phyloP scores from a whole-genome alignment of 2,113 vertebrate genomes.

The Galemys pyrenaicus region DNA sequence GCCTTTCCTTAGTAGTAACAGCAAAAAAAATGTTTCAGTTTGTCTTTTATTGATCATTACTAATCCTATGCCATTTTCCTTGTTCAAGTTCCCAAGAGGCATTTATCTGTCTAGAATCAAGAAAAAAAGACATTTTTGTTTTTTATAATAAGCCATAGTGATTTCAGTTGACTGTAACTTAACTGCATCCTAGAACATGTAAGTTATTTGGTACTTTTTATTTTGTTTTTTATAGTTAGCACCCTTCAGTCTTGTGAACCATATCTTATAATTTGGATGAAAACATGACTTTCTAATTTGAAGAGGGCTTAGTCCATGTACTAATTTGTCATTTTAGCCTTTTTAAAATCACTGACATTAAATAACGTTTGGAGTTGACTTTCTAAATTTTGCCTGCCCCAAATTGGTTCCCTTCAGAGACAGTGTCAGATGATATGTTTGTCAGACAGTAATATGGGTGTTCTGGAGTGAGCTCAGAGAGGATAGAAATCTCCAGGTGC shows the following conservation, averaged over 20 bases:
- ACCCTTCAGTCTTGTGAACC: not conserved
- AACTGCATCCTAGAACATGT: too few relatives aligned
- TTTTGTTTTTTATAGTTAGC: not conserved
- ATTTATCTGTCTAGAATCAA: not conserved
- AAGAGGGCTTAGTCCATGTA: not conserved
- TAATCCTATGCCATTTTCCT: not conserved
- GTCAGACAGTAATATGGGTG: not conserved
- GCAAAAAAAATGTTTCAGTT: not conserved
- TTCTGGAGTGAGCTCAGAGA: not conserved
- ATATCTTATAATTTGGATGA: not conserved
- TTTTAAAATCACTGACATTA: not conserved
- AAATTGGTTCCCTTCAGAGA: not conserved
- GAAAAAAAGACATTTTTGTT: not conserved
- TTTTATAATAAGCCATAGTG: not conserved
- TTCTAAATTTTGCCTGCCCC: not conserved
- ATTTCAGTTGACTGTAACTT: not conserved
- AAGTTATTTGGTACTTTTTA: not conserved
- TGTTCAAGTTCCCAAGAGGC: not conserved
- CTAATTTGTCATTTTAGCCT: not conserved
- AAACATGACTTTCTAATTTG: not conserved
- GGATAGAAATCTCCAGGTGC: not conserved
- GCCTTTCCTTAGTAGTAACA: not conserved
- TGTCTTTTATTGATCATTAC: not conserved
- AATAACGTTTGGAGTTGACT: not conserved
- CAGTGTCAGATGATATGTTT: not conserved